Conservation (phyloP, 2,797 vertebrate genomes). For the Heterohyrax brucei region DNA sequence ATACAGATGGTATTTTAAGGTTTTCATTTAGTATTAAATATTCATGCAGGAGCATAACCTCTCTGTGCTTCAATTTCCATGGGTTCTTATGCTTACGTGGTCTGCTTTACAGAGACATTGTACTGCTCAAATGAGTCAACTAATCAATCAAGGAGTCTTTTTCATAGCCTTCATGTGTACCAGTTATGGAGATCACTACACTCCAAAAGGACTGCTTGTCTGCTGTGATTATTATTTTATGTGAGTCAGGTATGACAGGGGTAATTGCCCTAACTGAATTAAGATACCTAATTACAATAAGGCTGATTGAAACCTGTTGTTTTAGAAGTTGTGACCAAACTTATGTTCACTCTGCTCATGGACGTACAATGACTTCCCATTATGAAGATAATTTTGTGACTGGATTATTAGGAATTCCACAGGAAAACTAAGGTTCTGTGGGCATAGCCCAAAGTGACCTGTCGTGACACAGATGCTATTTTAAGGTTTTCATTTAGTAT, state of each 20-base stretch:
- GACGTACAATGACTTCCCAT: not conserved
- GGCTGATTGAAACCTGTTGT: too few relatives aligned
- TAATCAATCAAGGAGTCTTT: not conserved
- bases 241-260: too few relatives aligned
- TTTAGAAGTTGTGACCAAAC: not conserved
- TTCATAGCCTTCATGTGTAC: not conserved
- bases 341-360: not conserved
- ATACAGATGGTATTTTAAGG: not conserved
- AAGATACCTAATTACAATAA: too few relatives aligned
- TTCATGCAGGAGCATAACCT: not conserved
- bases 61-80: not conserved
- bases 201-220: too few relatives aligned
- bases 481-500: slow-evolving; percentile 18
- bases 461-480: not conserved
- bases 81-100: not conserved
- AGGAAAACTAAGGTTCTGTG: not conserved
- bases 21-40: slow-evolving; percentile 49
- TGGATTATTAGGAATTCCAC: not conserved
- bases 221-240: too few relatives aligned
- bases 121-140: not conserved
- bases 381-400: not conserved
- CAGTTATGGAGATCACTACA: not conserved
- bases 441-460: not conserved
- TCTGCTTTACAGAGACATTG: not conserved
- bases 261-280: too few relatives aligned